Base-by-base conservation (phyloP, 2,113 vertebrate genomes). In the Phylloscopus trochiloides region DNA sequence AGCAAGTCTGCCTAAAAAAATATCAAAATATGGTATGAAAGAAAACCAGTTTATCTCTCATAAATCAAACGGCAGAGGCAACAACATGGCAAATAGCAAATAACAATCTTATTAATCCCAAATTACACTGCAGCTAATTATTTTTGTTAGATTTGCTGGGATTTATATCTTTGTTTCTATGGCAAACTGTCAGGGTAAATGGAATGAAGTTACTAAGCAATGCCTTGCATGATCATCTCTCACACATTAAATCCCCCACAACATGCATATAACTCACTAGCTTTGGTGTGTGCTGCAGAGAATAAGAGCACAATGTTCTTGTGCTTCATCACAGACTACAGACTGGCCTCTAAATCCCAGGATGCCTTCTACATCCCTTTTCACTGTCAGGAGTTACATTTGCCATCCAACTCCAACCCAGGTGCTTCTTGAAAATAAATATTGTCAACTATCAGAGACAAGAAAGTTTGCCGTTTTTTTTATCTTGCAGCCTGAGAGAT, bases 161-260 rank as follows among this genome's bases (percentile, higher is more conserved):
- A 67, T 95, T 93, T 91, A 82, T 90, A 86, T 92, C 38, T 92
- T 83, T 7, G 34, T 96, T 86, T 97, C 91, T 86, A 75, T 78
- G 77, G 47, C 22, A 80, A 95, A 92, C 52, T 88, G 38, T 82
- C 59, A 75, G 84, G 28, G 47, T 55, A 91, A 92, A 34, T 86
- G 61, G 85, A 89, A 94, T 58, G 45, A 95, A 88, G 85, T 92
- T 92, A 80, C 78, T 73, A 88, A 96, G 65, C 47, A 78, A 54
- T 63, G 29, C 7, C 7, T 94, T 81, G 66, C 21, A 26, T 90
- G 47, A 87, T 92, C 73, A 61, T 76, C 40, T 48, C 63, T 61
- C 48, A 40, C 40, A 78, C 15, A 48, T 55, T 93, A 84, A 71
- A 54, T 78, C 65, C 61, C 51, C 58, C 75, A 52, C 62, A 91